A percentile compares a stretch with the other conserved stretches of the same genome.
Conservation (phyloP, 2,888 invertebrate genomes). For the Imbricaverruca yamaguchii region DNA sequence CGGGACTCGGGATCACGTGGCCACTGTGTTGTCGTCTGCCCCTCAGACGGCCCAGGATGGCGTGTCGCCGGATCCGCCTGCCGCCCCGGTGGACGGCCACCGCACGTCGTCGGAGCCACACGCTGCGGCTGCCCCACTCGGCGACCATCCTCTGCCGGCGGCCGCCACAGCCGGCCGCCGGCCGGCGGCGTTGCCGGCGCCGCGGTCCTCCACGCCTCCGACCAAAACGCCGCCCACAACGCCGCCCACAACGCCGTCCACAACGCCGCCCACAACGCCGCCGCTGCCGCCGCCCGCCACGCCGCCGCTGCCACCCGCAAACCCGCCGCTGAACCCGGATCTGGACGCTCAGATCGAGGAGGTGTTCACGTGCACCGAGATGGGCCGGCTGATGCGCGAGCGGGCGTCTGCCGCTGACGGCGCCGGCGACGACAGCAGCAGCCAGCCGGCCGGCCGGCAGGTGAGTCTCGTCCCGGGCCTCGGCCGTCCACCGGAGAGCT, state of each 20-base stretch:
- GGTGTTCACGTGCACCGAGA: conserved; percentile 15
- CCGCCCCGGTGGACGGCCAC: neutral
- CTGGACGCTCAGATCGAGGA: conserved; percentile 13
- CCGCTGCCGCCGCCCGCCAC: neutral
- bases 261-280: neutral
- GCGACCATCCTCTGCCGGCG: too few species aligned
- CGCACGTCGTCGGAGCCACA: too few species aligned
- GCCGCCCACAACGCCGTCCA: neutral
- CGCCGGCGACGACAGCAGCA: neutral
- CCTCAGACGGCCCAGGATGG: neutral
- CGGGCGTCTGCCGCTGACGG: neutral
- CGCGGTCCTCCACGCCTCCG: neutral
- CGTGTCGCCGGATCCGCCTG: neutral
- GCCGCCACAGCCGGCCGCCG: too few species aligned
- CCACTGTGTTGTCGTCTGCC: neutral
- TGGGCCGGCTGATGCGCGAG: conserved; percentile 2
- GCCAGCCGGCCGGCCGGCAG: neutral
- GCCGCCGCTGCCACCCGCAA: neutral
- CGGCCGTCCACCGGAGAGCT: too few species aligned
- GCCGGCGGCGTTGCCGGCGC: neutral
- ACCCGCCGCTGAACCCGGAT: neutral
- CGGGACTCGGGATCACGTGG: neutral
- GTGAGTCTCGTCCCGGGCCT: too few species aligned
- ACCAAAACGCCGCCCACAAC: neutral
- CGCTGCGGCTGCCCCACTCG: too few species aligned